Percentiles rank a stretch among this genome's conserved stretches.
phyloP scores from a whole-genome alignment of 2,888 invertebrate species.

The Aleiodes alternator region DNA sequence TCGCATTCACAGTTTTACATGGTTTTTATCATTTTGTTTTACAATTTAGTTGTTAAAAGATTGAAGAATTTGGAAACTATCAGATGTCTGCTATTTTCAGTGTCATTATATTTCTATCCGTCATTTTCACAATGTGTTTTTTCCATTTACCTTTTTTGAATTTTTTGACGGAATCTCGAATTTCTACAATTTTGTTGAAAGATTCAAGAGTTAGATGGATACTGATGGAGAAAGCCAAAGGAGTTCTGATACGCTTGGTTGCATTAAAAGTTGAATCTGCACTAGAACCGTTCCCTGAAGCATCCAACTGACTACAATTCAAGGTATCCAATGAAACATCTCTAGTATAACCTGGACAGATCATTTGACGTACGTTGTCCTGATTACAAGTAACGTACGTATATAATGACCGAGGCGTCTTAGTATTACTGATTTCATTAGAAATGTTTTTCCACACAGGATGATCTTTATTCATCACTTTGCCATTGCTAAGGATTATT shows the following conservation, averaged over 20 bases:
- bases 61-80: background rate
- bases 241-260: background rate
- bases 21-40: too few species aligned
- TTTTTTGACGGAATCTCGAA: background rate
- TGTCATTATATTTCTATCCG: too few species aligned
- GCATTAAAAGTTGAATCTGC: background rate
- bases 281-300: background rate
- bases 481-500: too few species aligned
- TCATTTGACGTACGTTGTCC: background rate
- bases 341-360: background rate
- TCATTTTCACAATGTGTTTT: too few species aligned
- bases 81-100: too few species aligned
- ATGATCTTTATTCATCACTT: background rate
- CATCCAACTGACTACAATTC: background rate
- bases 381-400: slow-evolving; percentile 29
- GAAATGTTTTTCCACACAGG: background rate
- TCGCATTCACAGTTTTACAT: too few species aligned
- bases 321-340: background rate
- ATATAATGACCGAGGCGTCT: background rate
- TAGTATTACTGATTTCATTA: background rate
- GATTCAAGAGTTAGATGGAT: background rate
- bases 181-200: slow-evolving; percentile 6
- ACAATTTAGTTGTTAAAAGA: background rate
- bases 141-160: slow-evolving; percentile 20
- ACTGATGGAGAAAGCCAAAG: background rate